These are phyloP conservation scores for Rhizoglyphus robini DNA, from an alignment of 1,140 invertebrate genomes.

Conservation along the genomic window DNA sequence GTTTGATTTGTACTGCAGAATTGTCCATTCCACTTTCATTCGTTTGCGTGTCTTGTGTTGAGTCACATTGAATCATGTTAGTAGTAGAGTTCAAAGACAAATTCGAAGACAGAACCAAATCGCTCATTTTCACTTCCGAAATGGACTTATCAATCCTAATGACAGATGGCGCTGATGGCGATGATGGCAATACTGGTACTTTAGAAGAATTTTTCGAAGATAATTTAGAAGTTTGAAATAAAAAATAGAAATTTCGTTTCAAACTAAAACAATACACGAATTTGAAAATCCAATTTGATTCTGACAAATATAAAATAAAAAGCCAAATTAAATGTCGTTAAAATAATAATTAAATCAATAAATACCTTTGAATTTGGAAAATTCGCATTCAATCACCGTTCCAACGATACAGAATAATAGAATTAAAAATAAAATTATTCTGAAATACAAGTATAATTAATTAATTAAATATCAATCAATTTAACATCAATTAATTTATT, in stretches of 20 bases:
- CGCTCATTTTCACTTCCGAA: background rate
- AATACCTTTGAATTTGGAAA: background rate
- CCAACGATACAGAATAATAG: background rate
- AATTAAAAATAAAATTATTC: background rate
- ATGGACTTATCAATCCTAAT: too few relatives aligned
- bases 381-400: background rate
- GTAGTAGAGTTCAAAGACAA: background rate
- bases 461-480: too few relatives aligned
- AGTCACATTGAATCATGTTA: background rate
- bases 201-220: too few relatives aligned
- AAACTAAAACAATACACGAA: background rate
- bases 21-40: background rate
- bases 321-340: background rate
- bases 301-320: background rate
- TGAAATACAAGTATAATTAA: too few relatives aligned
- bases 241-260: background rate
- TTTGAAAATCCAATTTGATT: background rate
- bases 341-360: background rate
- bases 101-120: background rate
- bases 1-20: background rate
- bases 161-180: background rate
- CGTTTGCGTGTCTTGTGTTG: background rate
- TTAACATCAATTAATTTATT: too few relatives aligned
- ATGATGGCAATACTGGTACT: too few relatives aligned
- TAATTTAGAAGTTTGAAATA: too few relatives aligned